Evolutionary conservation across 2,797 vertebrate genomes (phyloP).

Genomic region (Yasuhikotakia modesta): DNA sequence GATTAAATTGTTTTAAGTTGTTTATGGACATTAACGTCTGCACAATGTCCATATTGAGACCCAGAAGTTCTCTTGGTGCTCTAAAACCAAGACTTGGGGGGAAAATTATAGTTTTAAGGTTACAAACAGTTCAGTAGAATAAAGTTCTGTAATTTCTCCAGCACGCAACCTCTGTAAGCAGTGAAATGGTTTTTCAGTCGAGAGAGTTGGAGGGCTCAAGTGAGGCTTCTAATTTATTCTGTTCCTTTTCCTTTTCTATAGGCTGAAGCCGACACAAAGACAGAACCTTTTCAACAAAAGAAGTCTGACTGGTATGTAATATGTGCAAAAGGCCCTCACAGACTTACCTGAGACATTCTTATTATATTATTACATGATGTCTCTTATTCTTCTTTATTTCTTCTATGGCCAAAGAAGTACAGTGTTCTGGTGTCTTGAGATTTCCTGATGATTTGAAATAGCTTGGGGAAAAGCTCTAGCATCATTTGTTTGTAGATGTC

Average conservation of each 20-base stretch:
- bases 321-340: slow-evolving; percentile 1
- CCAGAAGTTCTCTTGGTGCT: slow-evolving; percentile 2
- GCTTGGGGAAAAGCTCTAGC: not conserved
- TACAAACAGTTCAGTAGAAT: not conserved
- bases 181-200: not conserved
- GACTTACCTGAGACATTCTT: not conserved
- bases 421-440: slow-evolving; percentile 11
- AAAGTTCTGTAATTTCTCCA: slow-evolving; percentile 3
- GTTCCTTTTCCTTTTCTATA: slow-evolving; percentile 13
- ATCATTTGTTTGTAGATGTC: not conserved
- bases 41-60: slow-evolving; percentile 19
- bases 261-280: slow-evolving; percentile 17
- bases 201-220: not conserved
- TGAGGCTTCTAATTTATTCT: slow-evolving; percentile 13
- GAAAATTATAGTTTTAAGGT: slow-evolving; percentile 36
- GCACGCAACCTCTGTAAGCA: not conserved
- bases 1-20: slow-evolving; percentile 51
- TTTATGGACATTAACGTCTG: slow-evolving; percentile 46
- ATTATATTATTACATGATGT: not conserved
- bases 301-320: slow-evolving; percentile 34
- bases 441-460: not conserved
- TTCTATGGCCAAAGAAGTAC: not conserved
- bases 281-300: slow-evolving; percentile 23
- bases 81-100: slow-evolving; percentile 18
- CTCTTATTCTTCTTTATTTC: not conserved